A percentile compares a stretch with the other conserved stretches of the same genome.
phyloP scores from a whole-genome alignment of 2,797 vertebrate species.

The Pyrocephalus nanus region DNA sequence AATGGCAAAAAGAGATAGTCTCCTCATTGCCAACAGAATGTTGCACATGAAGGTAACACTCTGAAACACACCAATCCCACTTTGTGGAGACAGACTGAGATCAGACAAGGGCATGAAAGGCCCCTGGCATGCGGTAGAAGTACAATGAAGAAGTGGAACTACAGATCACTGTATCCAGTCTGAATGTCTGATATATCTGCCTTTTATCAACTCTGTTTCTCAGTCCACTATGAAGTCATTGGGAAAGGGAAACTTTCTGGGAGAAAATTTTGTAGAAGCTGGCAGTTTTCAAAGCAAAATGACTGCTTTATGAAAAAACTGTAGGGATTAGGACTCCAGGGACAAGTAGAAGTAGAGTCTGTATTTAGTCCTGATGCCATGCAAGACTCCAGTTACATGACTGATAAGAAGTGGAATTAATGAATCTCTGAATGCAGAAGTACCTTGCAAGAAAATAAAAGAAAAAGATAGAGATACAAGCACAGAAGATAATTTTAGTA shows the following conservation, averaged over 20 bases:
- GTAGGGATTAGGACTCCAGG: background rate
- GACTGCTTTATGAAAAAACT: background rate
- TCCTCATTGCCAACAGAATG: background rate
- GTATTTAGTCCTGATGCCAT: background rate
- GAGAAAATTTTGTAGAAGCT: background rate
- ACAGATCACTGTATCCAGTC: background rate
- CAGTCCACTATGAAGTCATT: background rate
- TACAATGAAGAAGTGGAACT: rapidly evolving
- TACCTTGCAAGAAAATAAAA: background rate
- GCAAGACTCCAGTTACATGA: background rate
- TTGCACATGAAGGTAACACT: background rate
- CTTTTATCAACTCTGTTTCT: background rate
- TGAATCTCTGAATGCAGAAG: background rate
- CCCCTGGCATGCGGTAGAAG: background rate
- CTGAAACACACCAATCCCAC: background rate
- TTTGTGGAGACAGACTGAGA: background rate
- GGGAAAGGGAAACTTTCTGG: background rate
- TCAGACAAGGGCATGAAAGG: background rate
- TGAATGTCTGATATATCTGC: background rate
- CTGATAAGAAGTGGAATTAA: background rate
- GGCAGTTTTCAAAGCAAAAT: background rate
- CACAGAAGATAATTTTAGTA: background rate
- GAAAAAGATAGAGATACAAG: background rate
- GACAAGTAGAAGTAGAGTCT: background rate
- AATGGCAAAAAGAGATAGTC: background rate